These are phyloP conservation scores for Strigamia maritima DNA, from an alignment of 2,888 invertebrate species.

Conservation along the genomic window DNA sequence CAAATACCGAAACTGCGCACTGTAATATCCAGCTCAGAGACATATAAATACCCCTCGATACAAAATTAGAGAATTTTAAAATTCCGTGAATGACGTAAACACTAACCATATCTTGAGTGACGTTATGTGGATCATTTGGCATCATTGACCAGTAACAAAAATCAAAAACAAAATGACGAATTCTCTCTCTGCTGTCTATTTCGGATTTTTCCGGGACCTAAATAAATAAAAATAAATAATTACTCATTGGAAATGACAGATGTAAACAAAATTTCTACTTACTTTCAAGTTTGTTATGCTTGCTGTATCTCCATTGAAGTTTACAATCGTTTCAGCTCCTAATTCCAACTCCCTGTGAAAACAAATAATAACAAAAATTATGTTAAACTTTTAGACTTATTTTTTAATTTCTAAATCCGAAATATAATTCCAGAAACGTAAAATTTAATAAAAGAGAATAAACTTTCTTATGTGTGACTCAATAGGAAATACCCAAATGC, in stretches of 20 bases:
- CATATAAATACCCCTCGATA: background rate
- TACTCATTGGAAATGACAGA: background rate
- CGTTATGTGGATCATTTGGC: background rate
- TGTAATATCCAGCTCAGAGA: no score
- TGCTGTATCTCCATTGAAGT: constrained; percentile 12
- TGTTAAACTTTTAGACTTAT: no score
- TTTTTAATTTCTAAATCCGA: no score
- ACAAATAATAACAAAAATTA: background rate
- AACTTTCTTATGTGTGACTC: constrained; percentile 22
- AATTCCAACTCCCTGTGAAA: background rate
- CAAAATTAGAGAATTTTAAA: background rate
- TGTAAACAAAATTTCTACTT: background rate
- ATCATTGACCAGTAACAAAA: constrained; percentile 56
- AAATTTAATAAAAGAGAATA: background rate
- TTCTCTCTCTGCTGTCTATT: constrained; percentile 56
- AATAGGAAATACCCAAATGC: constrained; percentile 11
- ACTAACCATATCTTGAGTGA: constrained; percentile 36
- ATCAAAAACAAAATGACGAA: constrained; percentile 63
- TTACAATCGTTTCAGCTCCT: constrained; percentile 11
- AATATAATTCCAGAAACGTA: no score
- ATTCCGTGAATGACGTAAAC: background rate
- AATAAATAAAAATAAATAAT: background rate
- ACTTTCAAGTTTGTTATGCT: constrained; percentile 17
- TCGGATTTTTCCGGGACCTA: constrained; percentile 41
- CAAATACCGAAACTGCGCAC: background rate